Evolutionary conservation across 2,113 vertebrate species (phyloP).

Genomic region (Speoplatyrhinus poulsoni): DNA sequence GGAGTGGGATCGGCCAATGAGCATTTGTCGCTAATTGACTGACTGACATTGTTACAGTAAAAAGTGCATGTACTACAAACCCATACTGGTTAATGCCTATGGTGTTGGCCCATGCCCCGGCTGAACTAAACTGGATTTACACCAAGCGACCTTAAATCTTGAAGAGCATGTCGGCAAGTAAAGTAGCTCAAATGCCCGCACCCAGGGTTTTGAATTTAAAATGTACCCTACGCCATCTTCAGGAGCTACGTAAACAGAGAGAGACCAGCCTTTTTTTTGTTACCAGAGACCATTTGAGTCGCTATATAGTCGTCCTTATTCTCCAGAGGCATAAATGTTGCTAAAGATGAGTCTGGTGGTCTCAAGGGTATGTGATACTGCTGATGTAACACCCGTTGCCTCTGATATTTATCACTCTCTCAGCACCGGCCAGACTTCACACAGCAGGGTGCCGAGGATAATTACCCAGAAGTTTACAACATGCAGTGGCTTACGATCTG

Average conservation of each 20-base stretch:
- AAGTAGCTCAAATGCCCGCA: too few species aligned
- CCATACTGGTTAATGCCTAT: too few species aligned
- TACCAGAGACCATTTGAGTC: neutral
- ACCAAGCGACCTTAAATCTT: too few species aligned
- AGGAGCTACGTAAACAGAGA: neutral
- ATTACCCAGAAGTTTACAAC: slow-evolving; percentile 6
- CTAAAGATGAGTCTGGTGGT: neutral
- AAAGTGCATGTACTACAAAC: too few species aligned
- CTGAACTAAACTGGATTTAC: too few species aligned
- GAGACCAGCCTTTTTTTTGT: neutral
- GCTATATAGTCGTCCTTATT: neutral
- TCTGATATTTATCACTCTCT: neutral
- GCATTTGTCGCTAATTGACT: too few species aligned
- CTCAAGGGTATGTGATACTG: neutral
- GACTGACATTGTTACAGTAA: too few species aligned
- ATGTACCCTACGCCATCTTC: too few species aligned
- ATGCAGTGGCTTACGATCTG: neutral
- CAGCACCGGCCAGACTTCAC: slow-evolving; percentile 1
- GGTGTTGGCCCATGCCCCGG: too few species aligned
- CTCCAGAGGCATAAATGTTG: neutral
- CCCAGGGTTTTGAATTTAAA: too few species aligned
- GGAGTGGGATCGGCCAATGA: too few species aligned
- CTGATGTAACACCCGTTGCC: neutral
- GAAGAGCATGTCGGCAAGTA: too few species aligned
- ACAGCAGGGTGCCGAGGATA: slow-evolving; percentile 3